Base-by-base conservation (phyloP, 2,888 invertebrate genomes). In the Rotaria sp. region DNA sequence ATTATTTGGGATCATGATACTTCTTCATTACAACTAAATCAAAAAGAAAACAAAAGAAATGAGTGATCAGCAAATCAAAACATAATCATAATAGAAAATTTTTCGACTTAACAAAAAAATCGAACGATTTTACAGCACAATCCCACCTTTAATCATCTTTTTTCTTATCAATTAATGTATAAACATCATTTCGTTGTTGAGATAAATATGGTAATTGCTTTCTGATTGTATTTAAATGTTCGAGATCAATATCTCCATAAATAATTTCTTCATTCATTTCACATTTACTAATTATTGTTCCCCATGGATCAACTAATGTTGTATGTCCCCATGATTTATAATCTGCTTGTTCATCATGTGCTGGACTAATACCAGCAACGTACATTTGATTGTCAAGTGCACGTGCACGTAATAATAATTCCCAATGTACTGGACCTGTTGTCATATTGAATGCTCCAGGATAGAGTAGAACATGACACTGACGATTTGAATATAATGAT, bases 361-460 rank as follows among this genome's bases (percentile, higher is more conserved):
- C 96, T 0, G 96, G 96, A 84, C 95, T 94, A 85, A 95, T 94
- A 2, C 94, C 93, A 41, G 94, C 95, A 67, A 96, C 95, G 92
- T 94, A 98, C 84, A 96, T 87, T 92, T 97, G 96, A 90, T 95
- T 94, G 92, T 97, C 97, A 55, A 94, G 92, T 57, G 97, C 96
- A 85, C 97, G 93, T 0, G 94, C 93, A 84, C 95, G 93, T 87
- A 94, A 94, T 35, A 97, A 92, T 10, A 96, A 91, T 90, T 96
- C 95, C 96, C 96, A 98, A 91, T 97, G 97, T 86, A 94, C 92
- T 0, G 96, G 96, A 0, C 97, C 97, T 0, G 97, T 97, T 2
- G 95, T 96, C 95, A 95, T 95, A 91, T 96, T 97, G 91, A 97
- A 97, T 2, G 97, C 96, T 48, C 94, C 96, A 0, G 97, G 97